phyloP scores from a whole-genome alignment of 1,140 invertebrate genomes.

The Zaprionus ornatus region DNA sequence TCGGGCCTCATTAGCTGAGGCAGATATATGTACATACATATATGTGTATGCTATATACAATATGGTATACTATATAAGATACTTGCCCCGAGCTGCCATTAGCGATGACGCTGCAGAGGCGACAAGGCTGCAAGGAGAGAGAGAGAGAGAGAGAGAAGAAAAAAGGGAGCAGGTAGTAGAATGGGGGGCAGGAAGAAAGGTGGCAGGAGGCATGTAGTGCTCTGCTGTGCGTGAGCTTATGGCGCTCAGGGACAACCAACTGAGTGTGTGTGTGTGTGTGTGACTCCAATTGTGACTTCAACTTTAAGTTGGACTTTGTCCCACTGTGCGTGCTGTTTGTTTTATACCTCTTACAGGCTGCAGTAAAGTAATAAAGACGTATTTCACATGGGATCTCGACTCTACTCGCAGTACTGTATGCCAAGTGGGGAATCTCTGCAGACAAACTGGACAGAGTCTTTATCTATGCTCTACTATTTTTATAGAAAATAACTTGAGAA shows the following conservation, averaged over 20 bases:
- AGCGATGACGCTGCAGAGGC: conserved; percentile 9
- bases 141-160: no score
- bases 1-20: conserved; percentile 29
- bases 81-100: conserved; percentile 27
- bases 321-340: neutral
- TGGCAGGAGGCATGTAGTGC: no score
- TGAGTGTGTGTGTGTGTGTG: conserved; percentile 2
- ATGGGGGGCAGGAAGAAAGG: no score
- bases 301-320: conserved; percentile 2
- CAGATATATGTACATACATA: neutral
- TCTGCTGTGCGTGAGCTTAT: conserved; percentile 21
- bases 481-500: no score
- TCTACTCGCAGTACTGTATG: no score
- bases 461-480: no score
- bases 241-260: conserved; percentile 21
- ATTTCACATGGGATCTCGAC: no score
- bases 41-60: neutral
- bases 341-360: neutral
- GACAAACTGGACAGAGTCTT: no score
- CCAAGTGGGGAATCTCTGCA: no score
- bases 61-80: neutral
- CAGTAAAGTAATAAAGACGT: neutral
- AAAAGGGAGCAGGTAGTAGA: neutral
- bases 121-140: neutral
- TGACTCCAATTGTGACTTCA: conserved; percentile 32